A percentile compares a stretch with the other conserved stretches of the same genome.
These are phyloP conservation scores for Sesamia nonagrioides DNA, from an alignment of 1,140 invertebrate species.

Conservation along the genomic window DNA sequence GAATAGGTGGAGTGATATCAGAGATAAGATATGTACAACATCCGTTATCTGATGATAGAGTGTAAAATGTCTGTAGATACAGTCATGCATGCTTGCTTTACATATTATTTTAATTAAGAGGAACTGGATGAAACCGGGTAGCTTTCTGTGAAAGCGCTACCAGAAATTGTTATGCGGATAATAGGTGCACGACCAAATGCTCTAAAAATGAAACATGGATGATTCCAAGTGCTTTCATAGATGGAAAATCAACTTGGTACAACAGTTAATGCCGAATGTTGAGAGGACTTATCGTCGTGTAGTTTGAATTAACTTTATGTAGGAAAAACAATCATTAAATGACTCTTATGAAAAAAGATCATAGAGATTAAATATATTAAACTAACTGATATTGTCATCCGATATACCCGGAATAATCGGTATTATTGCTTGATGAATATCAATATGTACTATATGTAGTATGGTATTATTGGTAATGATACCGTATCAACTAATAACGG, in stretches of 20 bases:
- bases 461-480: too few species aligned
- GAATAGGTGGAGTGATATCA: slow-evolving; percentile 8
- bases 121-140: neutral
- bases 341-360: too few species aligned
- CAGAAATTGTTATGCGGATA: too few species aligned
- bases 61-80: slow-evolving; percentile 3
- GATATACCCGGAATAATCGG: neutral
- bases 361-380: neutral
- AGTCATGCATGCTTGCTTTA: slow-evolving; percentile 33
- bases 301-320: neutral
- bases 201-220: slow-evolving; percentile 11
- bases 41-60: neutral
- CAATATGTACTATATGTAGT: too few species aligned
- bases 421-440: neutral
- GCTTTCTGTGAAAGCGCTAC: neutral
- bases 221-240: neutral
- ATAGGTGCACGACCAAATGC: slow-evolving; percentile 5
- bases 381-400: neutral
- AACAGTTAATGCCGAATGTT: neutral
- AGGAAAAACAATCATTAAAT: neutral
- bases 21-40: slow-evolving; percentile 17
- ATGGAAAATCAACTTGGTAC: neutral
- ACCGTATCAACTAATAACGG: neutral
- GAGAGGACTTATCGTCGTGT: neutral
- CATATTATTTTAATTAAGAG: neutral